These are phyloP conservation scores for Hydroisotoma schaefferi DNA, from an alignment of 2,888 invertebrate genomes.

Conservation along the genomic window DNA sequence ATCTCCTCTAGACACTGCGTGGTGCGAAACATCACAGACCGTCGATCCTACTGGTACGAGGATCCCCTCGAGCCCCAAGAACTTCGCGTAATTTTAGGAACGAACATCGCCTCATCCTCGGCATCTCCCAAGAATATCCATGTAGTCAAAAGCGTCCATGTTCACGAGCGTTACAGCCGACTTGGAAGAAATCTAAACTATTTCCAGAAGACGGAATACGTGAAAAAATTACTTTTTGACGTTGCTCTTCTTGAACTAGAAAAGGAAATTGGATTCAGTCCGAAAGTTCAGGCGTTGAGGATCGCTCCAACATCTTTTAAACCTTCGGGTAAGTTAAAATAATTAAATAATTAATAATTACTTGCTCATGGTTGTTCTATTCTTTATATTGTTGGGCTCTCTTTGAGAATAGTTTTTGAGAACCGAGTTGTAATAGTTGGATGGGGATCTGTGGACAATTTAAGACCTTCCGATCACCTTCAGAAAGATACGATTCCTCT, in stretches of 20 bases:
- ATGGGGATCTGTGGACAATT: slow-evolving; percentile 8
- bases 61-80: background rate
- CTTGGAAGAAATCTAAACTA: background rate
- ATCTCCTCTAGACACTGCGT: background rate
- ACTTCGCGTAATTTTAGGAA: background rate
- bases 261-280: slow-evolving; percentile 6
- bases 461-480: background rate
- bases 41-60: too few species aligned
- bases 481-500: background rate
- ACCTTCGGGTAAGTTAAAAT: background rate
- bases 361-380: too few species aligned
- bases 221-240: background rate
- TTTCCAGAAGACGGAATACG: background rate
- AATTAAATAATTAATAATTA: too few species aligned
- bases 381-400: too few species aligned
- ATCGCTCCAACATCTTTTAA: slow-evolving; percentile 1
- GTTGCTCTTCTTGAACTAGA: slow-evolving; percentile 12
- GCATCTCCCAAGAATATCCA: background rate
- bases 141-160: background rate
- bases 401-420: too few species aligned
- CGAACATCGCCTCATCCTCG: background rate
- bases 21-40: background rate
- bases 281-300: background rate
- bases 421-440: slow-evolving; percentile 18
- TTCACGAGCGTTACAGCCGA: background rate